phyloP scores from a whole-genome alignment of 2,113 vertebrate species.

The Leucopsar rothschildi region DNA sequence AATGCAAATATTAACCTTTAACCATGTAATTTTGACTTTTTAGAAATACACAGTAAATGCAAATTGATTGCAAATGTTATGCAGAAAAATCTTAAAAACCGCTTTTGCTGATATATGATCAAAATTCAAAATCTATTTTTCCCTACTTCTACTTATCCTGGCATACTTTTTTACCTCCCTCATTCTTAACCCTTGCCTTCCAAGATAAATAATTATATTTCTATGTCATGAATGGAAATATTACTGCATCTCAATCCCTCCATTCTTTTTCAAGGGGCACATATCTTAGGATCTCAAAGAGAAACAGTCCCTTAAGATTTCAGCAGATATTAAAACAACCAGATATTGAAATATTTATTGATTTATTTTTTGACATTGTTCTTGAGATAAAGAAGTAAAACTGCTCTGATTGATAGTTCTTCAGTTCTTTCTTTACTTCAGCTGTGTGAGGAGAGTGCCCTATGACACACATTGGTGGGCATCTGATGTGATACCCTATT shows the following conservation, averaged over 20 bases:
- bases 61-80: neutral
- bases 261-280: neutral
- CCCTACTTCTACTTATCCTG: neutral
- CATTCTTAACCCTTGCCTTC: neutral
- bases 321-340: neutral
- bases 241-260: rapidly evolving
- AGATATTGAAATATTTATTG: neutral
- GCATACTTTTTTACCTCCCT: neutral
- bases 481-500: neutral
- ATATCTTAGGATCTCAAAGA: neutral
- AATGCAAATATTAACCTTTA: neutral
- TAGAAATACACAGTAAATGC: neutral
- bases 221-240: neutral
- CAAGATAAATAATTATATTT: neutral
- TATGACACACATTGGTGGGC: neutral
- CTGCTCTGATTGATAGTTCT: neutral
- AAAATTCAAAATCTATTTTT: neutral
- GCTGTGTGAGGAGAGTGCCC: neutral
- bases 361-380: neutral
- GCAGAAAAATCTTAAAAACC: neutral
- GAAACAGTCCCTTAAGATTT: neutral
- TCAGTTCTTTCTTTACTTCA: neutral
- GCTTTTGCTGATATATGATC: neutral
- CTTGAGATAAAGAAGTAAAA: neutral
- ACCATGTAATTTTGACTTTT: neutral